Base-by-base conservation (phyloP, 2,113 vertebrate species). In the Myotis davidii region DNA sequence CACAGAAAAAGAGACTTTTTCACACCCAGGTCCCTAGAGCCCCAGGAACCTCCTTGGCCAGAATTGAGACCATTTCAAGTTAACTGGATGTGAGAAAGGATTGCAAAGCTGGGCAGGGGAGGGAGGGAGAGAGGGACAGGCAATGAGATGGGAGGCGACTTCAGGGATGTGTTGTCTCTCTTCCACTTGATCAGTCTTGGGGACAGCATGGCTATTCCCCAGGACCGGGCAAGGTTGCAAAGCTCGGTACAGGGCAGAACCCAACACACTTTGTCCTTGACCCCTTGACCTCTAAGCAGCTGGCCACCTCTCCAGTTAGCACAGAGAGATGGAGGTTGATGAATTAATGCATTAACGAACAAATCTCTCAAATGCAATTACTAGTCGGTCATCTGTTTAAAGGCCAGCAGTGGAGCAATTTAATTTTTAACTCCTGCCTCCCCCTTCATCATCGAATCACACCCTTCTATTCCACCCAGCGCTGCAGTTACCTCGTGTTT, bases 41-140 rank as follows among this genome's bases (percentile, higher is more conserved):
- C 32, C 39, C 20, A 3, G 59, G 34, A 93, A 85, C 10, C 37
- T 59, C 84, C 52, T 92, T 84, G 85, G 86, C 74, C 42, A 88
- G 93, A 86, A 79, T 34, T 25, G 74, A 95, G 85, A 52, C 56
- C 72, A n/a, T 88, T 48, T 96, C 67, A 34, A 64, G 79, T 85
- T 93, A 90, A n/a, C 16, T 39, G 77, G 45, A 52, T 77, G 25
- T 87, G 65, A 82, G 61, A 89, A 93, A 79, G 84, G 27, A 52
- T 87, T 85, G 54, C 0, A 32, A 78, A 45, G n/a, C 27, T 73
- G 67, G 59, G 10, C 0, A 10, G 59, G 9, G 32, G 56, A 45
- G 48, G 29, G 4, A 54, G 21, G 12, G 59, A 54, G 21, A 10
- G 59, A 48, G 21, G 8, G 42, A 3, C 20, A 14, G 9, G 16